Percentiles rank a stretch among this genome's conserved stretches.
Conservation (phyloP, 2,888 invertebrate genomes). For the Cylindroiulus punctatus region DNA sequence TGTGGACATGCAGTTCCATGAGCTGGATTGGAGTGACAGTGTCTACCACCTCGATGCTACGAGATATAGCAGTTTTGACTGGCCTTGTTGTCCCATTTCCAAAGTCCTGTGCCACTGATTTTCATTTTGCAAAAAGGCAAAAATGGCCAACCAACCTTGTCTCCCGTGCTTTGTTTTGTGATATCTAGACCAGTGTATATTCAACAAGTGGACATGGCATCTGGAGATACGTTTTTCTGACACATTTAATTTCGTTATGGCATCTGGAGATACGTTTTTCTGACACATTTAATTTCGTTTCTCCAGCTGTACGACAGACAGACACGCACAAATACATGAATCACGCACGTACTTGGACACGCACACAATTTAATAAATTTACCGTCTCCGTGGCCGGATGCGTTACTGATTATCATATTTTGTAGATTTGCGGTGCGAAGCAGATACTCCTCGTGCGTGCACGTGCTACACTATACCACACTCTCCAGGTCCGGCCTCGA, state of each 20-base stretch:
- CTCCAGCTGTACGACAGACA: neutral
- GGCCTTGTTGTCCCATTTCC: too few species aligned
- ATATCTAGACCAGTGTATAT: too few species aligned
- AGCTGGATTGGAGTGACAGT: too few species aligned
- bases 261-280: neutral
- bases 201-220: too few species aligned
- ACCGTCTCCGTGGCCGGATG: neutral
- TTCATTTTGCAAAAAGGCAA: too few species aligned
- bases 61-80: too few species aligned
- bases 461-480: neutral
- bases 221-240: neutral
- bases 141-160: too few species aligned
- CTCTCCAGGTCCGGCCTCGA: slow-evolving; percentile 33
- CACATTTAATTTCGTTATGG: neutral
- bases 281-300: slow-evolving; percentile 4
- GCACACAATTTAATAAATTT: slow-evolving; percentile 13
- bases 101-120: too few species aligned
- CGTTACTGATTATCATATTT: neutral
- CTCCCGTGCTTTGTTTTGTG: too few species aligned
- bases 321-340: neutral
- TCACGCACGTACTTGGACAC: neutral
- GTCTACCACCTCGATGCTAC: too few species aligned
- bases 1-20: too few species aligned
- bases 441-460: neutral
- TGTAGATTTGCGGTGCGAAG: neutral